phyloP scores from a whole-genome alignment of 2,797 vertebrate species.

The Sparus aurata region DNA sequence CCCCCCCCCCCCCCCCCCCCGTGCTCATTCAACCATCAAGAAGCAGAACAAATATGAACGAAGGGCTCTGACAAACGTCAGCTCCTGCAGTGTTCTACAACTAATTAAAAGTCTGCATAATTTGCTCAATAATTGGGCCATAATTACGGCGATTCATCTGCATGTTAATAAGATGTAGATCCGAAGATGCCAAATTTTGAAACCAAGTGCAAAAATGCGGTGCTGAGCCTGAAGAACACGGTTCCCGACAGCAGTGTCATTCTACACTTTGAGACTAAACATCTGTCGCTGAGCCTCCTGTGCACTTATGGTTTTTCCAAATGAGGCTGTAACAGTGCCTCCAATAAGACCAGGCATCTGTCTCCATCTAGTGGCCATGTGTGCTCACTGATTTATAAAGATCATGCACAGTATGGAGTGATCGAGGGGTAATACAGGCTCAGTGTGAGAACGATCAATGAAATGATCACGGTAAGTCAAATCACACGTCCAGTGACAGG shows the following conservation, averaged over 20 bases:
- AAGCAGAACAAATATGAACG: neutral
- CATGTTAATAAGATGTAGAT: neutral
- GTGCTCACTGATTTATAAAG: neutral
- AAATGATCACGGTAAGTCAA: too few relatives aligned
- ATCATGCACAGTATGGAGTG: neutral
- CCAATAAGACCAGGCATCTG: conserved; percentile 28
- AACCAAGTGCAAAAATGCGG: neutral
- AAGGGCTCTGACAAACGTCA: neutral
- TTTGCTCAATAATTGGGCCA: neutral
- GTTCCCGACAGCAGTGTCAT: neutral
- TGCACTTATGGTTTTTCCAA: neutral
- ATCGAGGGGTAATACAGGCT: neutral
- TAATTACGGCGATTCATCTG: neutral
- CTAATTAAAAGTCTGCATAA: neutral
- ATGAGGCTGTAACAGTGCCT: neutral
- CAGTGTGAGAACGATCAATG: neutral
- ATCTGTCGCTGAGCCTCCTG: neutral
- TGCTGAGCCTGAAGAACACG: neutral
- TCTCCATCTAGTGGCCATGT: conserved; percentile 75
- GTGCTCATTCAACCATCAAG: neutral
- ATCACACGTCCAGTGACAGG: too few relatives aligned
- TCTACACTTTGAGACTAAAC: neutral
- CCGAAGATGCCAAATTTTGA: neutral
- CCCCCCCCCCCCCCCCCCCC: neutral
- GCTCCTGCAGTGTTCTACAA: neutral